Conservation (phyloP, 2,113 vertebrate genomes). For the Romanogobio albipinnatus region DNA sequence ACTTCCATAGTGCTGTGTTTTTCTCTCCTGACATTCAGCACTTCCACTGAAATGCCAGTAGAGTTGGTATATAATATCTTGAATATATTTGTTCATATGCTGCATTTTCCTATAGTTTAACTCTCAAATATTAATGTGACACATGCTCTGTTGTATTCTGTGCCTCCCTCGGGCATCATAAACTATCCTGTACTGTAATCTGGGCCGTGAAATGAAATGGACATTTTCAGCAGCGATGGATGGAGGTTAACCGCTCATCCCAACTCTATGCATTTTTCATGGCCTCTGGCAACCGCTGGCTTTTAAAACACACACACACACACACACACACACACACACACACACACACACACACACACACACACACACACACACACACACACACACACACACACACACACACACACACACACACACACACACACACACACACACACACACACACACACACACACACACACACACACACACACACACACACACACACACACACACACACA, state of each 20-base stretch:
- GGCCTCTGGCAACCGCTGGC: slow-evolving; percentile 35
- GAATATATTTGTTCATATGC: neutral
- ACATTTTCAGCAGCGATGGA: neutral
- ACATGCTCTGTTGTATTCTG: neutral
- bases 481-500: neutral
- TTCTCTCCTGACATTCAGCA: neutral
- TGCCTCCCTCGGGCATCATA: neutral
- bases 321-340: no score
- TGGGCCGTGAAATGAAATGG: neutral
- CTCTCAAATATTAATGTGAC: neutral
- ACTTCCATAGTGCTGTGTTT: neutral
- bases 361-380: no score
- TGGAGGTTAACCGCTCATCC: slow-evolving; percentile 15
- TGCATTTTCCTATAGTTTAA: neutral
- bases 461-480: neutral
- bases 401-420: no score
- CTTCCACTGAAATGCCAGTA: neutral
- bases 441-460: neutral
- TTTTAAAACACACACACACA: neutral
- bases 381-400: no score
- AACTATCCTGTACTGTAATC: neutral
- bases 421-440: neutral
- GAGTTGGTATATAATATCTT: neutral
- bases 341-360: no score
- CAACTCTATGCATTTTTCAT: slow-evolving; percentile 32